A percentile compares a stretch with the other conserved stretches of the same genome.
phyloP scores from a whole-genome alignment of 2,113 vertebrate genomes.

The Hippocampus zosterae region DNA sequence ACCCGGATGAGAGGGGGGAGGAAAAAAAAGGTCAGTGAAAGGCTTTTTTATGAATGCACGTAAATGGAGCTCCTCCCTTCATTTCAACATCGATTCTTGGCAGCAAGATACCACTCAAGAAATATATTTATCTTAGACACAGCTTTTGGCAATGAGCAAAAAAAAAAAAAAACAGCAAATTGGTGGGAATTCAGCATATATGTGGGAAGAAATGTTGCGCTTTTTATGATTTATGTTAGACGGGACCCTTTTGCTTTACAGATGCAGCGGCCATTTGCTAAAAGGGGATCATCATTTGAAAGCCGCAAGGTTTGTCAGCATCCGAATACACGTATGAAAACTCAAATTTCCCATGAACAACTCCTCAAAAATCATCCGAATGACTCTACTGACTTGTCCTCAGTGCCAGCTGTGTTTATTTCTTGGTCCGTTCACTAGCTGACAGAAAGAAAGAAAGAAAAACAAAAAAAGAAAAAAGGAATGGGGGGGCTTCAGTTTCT shows the following conservation, averaged over 20 bases:
- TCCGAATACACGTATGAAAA: conserved; percentile 31
- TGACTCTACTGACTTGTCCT: conserved; percentile 14
- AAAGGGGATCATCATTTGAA: conserved; percentile 16
- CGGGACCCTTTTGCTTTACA: not conserved
- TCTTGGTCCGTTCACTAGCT: conserved; percentile 32
- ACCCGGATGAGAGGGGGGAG: too few relatives aligned
- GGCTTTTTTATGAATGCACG: too few relatives aligned
- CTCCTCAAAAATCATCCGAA: conserved; percentile 9
- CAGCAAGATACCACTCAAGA: too few relatives aligned
- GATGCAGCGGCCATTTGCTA: conserved; percentile 1
- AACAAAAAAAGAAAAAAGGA: too few relatives aligned
- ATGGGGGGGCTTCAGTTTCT: conserved; percentile 77
- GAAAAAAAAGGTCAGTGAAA: too few relatives aligned
- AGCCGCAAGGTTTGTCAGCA: conserved; percentile 14
- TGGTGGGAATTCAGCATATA: not conserved
- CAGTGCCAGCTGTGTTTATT: conserved; percentile 35
- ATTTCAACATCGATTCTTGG: not conserved
- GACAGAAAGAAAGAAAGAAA: not conserved
- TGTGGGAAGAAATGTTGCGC: not conserved
- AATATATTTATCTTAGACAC: not conserved
- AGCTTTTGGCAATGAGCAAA: not conserved
- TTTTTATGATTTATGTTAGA: not conserved
- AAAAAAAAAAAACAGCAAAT: not conserved
- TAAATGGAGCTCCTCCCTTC: not conserved
- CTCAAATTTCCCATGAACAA: not conserved